Conservation (phyloP, 2,113 vertebrate genomes). For the Numenius arquata region DNA sequence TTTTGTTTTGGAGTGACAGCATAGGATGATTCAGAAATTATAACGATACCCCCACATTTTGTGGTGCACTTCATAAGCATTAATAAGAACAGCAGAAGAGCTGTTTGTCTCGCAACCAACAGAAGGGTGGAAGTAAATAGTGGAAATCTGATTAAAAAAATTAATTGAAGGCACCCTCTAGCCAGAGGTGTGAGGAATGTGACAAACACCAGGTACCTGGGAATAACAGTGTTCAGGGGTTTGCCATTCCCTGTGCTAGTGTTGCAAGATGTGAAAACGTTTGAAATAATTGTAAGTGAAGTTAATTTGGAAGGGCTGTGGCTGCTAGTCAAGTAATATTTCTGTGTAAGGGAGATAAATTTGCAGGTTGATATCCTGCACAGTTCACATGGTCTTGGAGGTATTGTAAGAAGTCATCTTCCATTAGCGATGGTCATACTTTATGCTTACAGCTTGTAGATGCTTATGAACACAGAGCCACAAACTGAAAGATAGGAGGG, state of each 20-base stretch:
- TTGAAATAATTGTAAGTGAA: conserved; percentile 28
- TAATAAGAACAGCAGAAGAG: background rate
- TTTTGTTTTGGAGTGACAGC: background rate
- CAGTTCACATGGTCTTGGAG: background rate
- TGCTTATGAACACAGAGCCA: background rate
- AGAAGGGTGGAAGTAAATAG: background rate
- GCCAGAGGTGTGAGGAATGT: background rate
- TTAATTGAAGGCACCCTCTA: background rate
- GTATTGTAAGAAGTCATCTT: conserved; percentile 36
- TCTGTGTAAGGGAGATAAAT: conserved; percentile 15
- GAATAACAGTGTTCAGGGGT: background rate
- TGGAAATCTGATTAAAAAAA: background rate
- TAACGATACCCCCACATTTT: background rate
- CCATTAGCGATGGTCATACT: background rate
- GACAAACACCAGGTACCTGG: background rate
- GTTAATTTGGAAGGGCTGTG: background rate
- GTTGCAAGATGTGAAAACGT: background rate
- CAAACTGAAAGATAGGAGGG: background rate
- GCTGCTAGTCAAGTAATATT: conserved; percentile 19
- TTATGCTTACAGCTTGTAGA: background rate
- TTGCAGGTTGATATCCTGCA: background rate
- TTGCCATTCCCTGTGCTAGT: background rate
- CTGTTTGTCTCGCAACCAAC: background rate
- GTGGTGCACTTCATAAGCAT: accelerated
- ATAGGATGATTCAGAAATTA: background rate